Conservation (phyloP, 2,888 invertebrate species). For the Cataglyphis cursor region DNA sequence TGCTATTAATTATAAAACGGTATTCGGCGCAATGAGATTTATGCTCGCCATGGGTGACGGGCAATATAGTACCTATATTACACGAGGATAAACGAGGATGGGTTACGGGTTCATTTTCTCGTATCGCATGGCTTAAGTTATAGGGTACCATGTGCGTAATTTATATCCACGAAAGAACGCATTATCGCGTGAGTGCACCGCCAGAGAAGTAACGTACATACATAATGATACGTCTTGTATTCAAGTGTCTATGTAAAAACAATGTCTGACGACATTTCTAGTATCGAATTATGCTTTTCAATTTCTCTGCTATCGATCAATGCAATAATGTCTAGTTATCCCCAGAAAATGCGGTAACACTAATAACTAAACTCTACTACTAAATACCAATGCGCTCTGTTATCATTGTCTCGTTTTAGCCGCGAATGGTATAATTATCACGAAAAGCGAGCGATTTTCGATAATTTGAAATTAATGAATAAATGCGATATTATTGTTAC, state of each 20-base stretch:
- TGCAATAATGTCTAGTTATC: conserved; percentile 19
- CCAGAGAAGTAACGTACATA: conserved; percentile 29
- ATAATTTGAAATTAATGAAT: not conserved
- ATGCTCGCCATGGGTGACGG: conserved; percentile 79
- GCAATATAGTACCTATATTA: conserved; percentile 75
- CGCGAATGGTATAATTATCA: conserved; percentile 5
- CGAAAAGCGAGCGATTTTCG: conserved; percentile 4
- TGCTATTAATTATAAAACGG: conserved; percentile 81
- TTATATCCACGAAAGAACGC: conserved; percentile 65
- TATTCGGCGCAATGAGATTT: conserved; percentile 80
- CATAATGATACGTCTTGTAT: conserved; percentile 22
- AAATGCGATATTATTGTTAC: not conserved
- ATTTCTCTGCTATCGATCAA: not conserved
- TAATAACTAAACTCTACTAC: conserved; percentile 1
- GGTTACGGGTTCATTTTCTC: conserved; percentile 81
- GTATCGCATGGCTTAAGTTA: conserved; percentile 79
- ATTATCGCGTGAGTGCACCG: conserved; percentile 40
- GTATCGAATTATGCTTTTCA: conserved; percentile 2
- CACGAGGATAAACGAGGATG: conserved; percentile 75
- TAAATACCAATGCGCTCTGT: not conserved
- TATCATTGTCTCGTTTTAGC: conserved; percentile 4
- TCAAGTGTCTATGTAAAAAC: not conserved
- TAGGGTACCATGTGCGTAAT: conserved; percentile 77
- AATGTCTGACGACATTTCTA: not conserved
- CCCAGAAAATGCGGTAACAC: conserved; percentile 1